A percentile compares a stretch with the other conserved stretches of the same genome.
These are phyloP conservation scores for Gryllus longicercus DNA, from an alignment of 2,888 invertebrate genomes.

Conservation along the genomic window DNA sequence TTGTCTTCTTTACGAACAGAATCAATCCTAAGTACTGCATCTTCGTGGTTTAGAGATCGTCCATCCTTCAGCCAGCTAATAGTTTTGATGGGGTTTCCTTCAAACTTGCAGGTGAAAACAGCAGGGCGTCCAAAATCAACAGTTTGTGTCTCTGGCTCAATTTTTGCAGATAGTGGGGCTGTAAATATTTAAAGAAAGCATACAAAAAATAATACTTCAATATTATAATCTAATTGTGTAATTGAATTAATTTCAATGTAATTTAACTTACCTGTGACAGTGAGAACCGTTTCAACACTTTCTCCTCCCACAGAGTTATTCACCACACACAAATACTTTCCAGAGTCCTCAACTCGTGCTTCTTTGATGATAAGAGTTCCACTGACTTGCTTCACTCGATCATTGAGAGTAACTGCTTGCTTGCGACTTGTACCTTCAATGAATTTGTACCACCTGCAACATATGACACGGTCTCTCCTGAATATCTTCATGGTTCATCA, in stretches of 20 bases:
- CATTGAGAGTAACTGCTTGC: slow-evolving; percentile 84
- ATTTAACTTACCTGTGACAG: slow-evolving; percentile 64
- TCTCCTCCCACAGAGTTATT: slow-evolving; percentile 91
- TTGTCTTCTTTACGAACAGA: slow-evolving; percentile 91
- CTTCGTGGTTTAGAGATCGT: slow-evolving; percentile 76
- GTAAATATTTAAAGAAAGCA: slow-evolving; percentile 31
- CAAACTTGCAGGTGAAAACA: slow-evolving; percentile 84
- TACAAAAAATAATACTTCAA: background rate
- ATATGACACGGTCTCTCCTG: slow-evolving; percentile 37
- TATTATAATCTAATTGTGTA: background rate
- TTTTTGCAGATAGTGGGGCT: slow-evolving; percentile 81
- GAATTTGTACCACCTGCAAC: slow-evolving; percentile 92
- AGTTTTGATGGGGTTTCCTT: slow-evolving; percentile 86
- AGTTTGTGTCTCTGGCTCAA: slow-evolving; percentile 87
- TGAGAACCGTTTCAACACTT: slow-evolving; percentile 86
- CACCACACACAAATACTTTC: slow-evolving; percentile 90
- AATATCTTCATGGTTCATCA: background rate
- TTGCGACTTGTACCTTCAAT: slow-evolving; percentile 81
- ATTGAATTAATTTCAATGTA: background rate
- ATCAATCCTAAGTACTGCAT: slow-evolving; percentile 78
- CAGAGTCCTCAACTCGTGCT: slow-evolving; percentile 87
- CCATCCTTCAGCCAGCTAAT: slow-evolving; percentile 93
- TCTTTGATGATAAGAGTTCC: slow-evolving; percentile 90
- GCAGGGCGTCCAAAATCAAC: slow-evolving; percentile 92
- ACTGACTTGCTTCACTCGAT: slow-evolving; percentile 86